Conservation (phyloP, 2,797 vertebrate species). For the Bovichtus diacanthus region DNA sequence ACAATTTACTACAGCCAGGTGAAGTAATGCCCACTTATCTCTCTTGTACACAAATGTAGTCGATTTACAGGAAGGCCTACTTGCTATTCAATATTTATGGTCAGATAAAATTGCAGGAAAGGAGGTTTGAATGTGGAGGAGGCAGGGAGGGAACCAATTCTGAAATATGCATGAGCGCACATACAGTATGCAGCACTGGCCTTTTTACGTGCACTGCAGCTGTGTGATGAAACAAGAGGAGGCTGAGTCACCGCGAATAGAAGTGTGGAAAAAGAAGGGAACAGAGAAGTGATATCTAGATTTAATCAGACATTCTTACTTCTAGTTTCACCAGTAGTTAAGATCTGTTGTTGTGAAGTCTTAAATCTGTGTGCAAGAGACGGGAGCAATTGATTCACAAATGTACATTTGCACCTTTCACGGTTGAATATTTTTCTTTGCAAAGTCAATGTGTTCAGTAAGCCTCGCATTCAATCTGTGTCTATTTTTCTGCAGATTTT, state of each 20-base stretch:
- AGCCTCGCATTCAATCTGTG: background rate
- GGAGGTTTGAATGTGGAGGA: slow-evolving; percentile 48
- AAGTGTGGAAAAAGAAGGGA: slow-evolving; percentile 1
- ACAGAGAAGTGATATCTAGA: slow-evolving; percentile 6
- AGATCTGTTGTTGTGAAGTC: background rate
- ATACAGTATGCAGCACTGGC: slow-evolving; percentile 24
- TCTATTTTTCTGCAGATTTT: slow-evolving; percentile 7
- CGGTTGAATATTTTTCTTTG: background rate
- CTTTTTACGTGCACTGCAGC: slow-evolving; percentile 36
- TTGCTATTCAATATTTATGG: slow-evolving; percentile 77
- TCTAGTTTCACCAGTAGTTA: background rate
- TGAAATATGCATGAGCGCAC: slow-evolving; percentile 76
- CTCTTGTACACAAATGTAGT: slow-evolving; percentile 71
- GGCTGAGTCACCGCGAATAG: slow-evolving; percentile 27
- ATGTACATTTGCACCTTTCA: background rate
- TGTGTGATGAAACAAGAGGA: slow-evolving; percentile 31
- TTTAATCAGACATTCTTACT: slow-evolving; percentile 23
- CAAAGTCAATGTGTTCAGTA: background rate
- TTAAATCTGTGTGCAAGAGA: background rate
- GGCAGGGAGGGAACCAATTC: slow-evolving; percentile 25
- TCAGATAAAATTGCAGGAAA: slow-evolving; percentile 65
- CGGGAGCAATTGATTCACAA: background rate
- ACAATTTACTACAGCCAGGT: slow-evolving; percentile 43
- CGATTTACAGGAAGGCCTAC: slow-evolving; percentile 65
- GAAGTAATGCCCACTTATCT: slow-evolving; percentile 75